Evolutionary conservation across 2,797 vertebrate genomes (phyloP), one percentile per base, ranked within the genome.

Genomic region (Cottoperca gobio): DNA sequence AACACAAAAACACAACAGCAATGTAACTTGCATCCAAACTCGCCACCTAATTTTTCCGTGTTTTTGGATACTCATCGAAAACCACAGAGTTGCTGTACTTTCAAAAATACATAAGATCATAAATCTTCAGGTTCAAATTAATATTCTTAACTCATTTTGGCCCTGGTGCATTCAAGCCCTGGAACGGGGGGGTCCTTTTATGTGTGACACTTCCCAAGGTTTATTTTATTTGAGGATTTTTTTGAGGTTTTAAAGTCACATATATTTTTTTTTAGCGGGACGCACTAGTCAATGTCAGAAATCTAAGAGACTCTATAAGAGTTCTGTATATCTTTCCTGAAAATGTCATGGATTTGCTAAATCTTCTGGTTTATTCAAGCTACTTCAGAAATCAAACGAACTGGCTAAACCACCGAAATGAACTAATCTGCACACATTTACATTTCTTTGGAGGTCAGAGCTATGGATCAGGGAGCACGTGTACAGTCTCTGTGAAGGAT

Each of bases 401-500:
- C 33, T 37, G 45, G 5, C 45, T 0, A 9, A 42, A 26, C 42
- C 43, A 7, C 7, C 26, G 21, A 50, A 50, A 5, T 39, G 11
- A 46, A 23, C 31, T 28, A 2, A 40, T 49, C 10, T 37, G 1
- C 31, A 45, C 13, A 67, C 16, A 13, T 53, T 7, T 40, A 35
- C 8, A 37, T 23, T 45, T 53, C 28, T 28, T 33, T 11, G 43
- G 43, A 17, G 3, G 24, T 52, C 45, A 62, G 19, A 33, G 74
- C 26, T 39, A 17, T 37, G 16, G 12, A 13, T 52, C 21, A 39
- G 12, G 37, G 11, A 40, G 3, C 70, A 49, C 0, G 8, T 70
- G 43, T 16, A 3, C 26, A 3, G 24, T 46, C 66, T 54, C 73
- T 40, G 83, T 83, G 78, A 72, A 43, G 17, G 40, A 67, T 39